Percentiles rank a stretch among this genome's conserved stretches.
Conservation (phyloP, 2,888 invertebrate species). For the Apotomis capreana region DNA sequence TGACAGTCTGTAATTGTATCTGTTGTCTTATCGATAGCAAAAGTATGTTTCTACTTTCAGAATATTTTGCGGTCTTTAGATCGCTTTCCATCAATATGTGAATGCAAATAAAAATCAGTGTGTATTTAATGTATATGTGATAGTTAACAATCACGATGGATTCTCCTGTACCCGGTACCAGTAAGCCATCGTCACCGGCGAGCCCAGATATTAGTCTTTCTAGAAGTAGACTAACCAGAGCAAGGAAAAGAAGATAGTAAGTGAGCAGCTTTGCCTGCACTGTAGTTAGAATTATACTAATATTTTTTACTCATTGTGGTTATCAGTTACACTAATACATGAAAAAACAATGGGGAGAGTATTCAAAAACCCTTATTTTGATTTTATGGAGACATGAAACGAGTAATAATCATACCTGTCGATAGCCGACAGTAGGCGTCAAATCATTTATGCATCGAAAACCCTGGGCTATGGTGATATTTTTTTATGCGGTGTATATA, state of each 20-base stretch:
- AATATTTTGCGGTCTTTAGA: background rate
- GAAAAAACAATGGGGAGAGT: no score
- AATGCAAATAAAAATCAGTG: background rate
- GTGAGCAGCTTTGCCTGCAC: slow-evolving; percentile 28
- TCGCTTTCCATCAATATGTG: background rate
- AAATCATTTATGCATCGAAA: no score
- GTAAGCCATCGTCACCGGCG: slow-evolving; percentile 14
- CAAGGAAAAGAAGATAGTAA: slow-evolving; percentile 69
- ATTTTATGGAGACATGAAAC: no score
- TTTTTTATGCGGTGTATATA: no score
- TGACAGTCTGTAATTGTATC: no score
- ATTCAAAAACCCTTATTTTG: no score
- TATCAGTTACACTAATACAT: no score
- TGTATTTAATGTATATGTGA: background rate
- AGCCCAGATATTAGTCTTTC: slow-evolving; percentile 26
- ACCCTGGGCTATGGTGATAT: no score
- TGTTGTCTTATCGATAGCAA: no score
- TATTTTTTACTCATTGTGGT: background rate
- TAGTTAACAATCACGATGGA: slow-evolving; percentile 13
- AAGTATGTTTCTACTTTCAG: no score
- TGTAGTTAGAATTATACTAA: background rate
- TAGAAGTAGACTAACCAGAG: slow-evolving; percentile 59
- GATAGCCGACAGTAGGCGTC: no score
- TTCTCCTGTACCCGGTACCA: slow-evolving; percentile 4
- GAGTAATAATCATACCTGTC: no score